Evolutionary conservation across 2,888 invertebrate species (phyloP).

Genomic region (Nymphalis polychloros): DNA sequence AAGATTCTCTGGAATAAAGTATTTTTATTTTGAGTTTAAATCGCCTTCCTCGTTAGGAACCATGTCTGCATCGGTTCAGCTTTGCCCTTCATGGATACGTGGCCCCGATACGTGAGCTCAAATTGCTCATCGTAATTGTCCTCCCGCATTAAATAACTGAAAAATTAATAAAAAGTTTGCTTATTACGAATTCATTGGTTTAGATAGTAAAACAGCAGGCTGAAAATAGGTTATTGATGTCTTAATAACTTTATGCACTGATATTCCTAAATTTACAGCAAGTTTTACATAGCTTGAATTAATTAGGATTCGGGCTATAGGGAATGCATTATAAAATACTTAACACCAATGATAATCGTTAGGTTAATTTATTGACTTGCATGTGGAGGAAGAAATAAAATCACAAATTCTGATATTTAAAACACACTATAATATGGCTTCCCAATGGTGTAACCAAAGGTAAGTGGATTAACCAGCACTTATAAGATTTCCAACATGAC

Average conservation of each 20-base stretch:
- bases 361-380: background rate
- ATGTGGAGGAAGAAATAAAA: background rate
- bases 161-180: constrained; percentile 52
- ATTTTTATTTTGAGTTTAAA: constrained; percentile 36
- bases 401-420: constrained; percentile 8
- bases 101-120: constrained; percentile 91
- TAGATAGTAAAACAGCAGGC: too few species aligned
- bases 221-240: too few species aligned
- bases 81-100: constrained; percentile 95
- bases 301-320: too few species aligned
- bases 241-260: too few species aligned
- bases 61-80: constrained; percentile 97
- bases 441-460: constrained; percentile 50
- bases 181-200: too few species aligned
- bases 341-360: too few species aligned
- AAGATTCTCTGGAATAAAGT: background rate
- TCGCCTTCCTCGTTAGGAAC: constrained; percentile 84
- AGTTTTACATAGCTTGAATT: too few species aligned
- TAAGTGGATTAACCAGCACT: constrained; percentile 67
- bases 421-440: constrained; percentile 48
- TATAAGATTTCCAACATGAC: constrained; percentile 54
- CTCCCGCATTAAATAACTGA: constrained; percentile 88
- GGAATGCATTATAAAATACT: too few species aligned
- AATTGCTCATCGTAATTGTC: constrained; percentile 93
- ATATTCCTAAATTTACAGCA: too few species aligned